phyloP scores from a whole-genome alignment of 2,888 invertebrate species.

The Ferdinandea cuprea region DNA sequence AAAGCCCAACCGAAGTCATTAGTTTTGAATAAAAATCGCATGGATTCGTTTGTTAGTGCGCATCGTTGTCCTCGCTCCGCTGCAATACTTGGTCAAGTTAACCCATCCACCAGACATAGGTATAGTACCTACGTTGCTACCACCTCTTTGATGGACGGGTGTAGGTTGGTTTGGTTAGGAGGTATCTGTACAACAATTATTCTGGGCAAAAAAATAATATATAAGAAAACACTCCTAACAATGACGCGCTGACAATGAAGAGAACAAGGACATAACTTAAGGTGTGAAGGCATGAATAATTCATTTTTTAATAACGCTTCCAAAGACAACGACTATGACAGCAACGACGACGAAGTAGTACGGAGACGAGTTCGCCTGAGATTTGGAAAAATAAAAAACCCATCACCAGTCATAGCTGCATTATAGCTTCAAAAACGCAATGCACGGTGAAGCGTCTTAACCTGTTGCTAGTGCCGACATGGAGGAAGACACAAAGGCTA shows the following conservation, averaged over 20 bases:
- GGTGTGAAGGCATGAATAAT: conserved; percentile 77
- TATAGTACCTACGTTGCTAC: too few species aligned
- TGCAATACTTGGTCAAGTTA: conserved; percentile 6
- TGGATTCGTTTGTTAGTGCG: conserved; percentile 18
- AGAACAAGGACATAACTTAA: conserved; percentile 79
- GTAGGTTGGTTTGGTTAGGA: not conserved
- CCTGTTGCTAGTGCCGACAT: conserved; percentile 52
- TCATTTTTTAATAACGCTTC: conserved; percentile 73
- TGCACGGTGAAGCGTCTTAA: conserved; percentile 46
- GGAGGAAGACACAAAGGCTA: conserved; percentile 28
- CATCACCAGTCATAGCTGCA: conserved; percentile 6
- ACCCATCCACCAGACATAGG: too few species aligned
- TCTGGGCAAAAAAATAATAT: conserved; percentile 19
- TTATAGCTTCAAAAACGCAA: conserved; percentile 45
- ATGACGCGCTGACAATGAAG: conserved; percentile 72
- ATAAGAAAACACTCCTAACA: conserved; percentile 17
- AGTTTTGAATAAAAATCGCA: conserved; percentile 58
- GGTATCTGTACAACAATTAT: conserved; percentile 65
- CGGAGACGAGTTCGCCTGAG: conserved; percentile 9
- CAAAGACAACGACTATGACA: conserved; percentile 54
- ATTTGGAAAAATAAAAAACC: conserved; percentile 3
- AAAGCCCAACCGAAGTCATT: conserved; percentile 65
- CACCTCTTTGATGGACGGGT: conserved; percentile 54
- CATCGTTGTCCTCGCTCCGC: not conserved
- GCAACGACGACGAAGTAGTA: conserved; percentile 10